Percentiles rank a stretch among this genome's conserved stretches.
Evolutionary conservation across 2,888 invertebrate genomes (phyloP).

Genomic region (Ischnus inquisitorius): DNA sequence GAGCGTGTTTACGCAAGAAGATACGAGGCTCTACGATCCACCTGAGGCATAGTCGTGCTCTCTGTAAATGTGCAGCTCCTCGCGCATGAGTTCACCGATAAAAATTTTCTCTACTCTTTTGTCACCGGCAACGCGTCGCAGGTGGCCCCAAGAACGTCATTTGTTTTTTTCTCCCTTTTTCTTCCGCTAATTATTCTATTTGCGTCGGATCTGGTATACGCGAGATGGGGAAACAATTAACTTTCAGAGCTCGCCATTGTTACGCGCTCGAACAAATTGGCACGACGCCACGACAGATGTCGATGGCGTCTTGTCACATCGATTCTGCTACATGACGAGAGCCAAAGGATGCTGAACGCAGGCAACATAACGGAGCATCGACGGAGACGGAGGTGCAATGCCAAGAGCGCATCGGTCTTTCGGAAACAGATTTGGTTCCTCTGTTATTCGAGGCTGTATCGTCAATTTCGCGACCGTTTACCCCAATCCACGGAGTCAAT

Average conservation of each 20-base stretch:
- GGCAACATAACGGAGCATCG: not conserved
- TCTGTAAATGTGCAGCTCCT: slow-evolving; percentile 50
- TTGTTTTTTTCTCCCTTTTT: not conserved
- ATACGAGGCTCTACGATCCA: slow-evolving; percentile 70
- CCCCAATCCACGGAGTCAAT: not conserved
- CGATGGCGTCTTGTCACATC: not conserved
- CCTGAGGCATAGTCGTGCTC: slow-evolving; percentile 59
- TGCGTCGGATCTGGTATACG: not conserved
- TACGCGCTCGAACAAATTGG: not conserved
- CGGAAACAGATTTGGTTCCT: too few species aligned
- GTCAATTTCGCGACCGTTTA: too few species aligned
- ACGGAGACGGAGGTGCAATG: too few species aligned
- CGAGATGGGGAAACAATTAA: not conserved
- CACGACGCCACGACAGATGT: not conserved
- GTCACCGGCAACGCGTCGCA: slow-evolving; percentile 43
- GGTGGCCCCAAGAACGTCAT: slow-evolving; percentile 42
- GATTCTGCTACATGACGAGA: not conserved
- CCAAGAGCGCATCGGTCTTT: too few species aligned
- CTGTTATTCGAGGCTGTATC: too few species aligned
- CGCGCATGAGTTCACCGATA: slow-evolving; percentile 15
- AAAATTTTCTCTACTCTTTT: slow-evolving; percentile 21
- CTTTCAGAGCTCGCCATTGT: not conserved
- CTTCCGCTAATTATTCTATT: slow-evolving; percentile 18
- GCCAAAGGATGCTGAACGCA: not conserved
- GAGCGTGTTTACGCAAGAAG: slow-evolving; percentile 76